phyloP scores from a whole-genome alignment of 2,888 invertebrate genomes.

The Cataglyphis albicans region DNA sequence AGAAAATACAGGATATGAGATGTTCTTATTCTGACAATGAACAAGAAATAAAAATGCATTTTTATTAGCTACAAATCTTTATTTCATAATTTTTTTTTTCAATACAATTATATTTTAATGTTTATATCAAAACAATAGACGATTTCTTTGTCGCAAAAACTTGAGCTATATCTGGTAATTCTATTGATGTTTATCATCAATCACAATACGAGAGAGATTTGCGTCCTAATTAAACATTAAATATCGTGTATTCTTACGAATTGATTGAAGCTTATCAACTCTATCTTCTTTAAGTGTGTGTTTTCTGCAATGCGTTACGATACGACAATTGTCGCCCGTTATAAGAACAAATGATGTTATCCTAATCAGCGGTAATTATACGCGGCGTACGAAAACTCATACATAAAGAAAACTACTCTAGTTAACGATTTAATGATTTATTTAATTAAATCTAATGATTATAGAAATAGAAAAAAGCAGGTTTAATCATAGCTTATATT shows the following conservation, averaged over 20 bases:
- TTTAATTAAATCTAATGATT: background rate
- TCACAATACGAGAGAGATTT: background rate
- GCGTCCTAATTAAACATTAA: constrained; percentile 6
- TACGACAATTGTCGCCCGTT: background rate
- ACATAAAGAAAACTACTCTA: background rate
- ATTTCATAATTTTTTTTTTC: constrained; percentile 42
- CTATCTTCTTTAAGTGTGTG: background rate
- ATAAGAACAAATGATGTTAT: background rate
- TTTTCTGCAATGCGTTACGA: background rate
- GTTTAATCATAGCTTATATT: constrained; percentile 22
- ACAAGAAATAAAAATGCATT: constrained; percentile 3
- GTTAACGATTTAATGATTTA: constrained; percentile 6
- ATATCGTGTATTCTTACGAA: background rate
- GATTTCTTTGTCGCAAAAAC: background rate
- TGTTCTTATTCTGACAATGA: background rate
- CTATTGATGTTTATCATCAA: constrained; percentile 27
- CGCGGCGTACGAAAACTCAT: background rate
- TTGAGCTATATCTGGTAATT: constrained; percentile 18
- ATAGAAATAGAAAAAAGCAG: background rate
- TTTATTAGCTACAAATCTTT: constrained; percentile 42
- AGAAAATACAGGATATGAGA: background rate
- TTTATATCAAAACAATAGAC: background rate
- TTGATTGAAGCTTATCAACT: constrained; percentile 14
- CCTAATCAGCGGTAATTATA: background rate
- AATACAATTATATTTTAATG: constrained; percentile 22